Base-by-base conservation (phyloP, 2,888 invertebrate species). In the Bugulina stolonifera region DNA sequence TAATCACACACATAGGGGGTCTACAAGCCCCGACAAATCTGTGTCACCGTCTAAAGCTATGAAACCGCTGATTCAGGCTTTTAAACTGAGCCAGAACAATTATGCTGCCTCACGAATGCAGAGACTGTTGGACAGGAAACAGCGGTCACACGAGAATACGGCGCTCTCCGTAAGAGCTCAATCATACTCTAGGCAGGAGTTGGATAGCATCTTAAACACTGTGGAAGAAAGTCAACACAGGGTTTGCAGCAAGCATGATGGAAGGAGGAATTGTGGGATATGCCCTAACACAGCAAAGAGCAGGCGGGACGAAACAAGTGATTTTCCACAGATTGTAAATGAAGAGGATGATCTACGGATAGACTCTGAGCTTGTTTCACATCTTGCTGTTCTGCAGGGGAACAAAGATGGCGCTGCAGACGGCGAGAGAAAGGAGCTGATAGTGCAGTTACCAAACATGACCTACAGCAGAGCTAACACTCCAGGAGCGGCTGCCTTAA, bases 371-470 rank as follows among this genome's bases (percentile, higher is more conserved):
- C 57, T 5, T 57, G n/a, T 57, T n/a, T 25, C 57, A 57, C n/a
- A 57, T 18, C 57, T 57, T 57, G 18, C 27, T 27, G 32, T 32
- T 29, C 29, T 27, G 22, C 29, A 27, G 5, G 32, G 32, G 14
- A 3, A 27, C 14, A 32, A 64, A 32, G 29, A 22, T 64, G 32
- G 3, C 32, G 32, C 3, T 10, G 27, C 25, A 64, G n/a, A 27
- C 5, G 43, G 18, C 5, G 18, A 18, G 43, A 64, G 32, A 32
- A 64, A 64, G 32, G 64, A 22, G 18, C 32, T 64, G 34, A 64
- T 64, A 32, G 32, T 64, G 25, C 29, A 64, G 27, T n/a, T 64
- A 32, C 64, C 64, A 32, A 34, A 64, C n/a, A 64, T 64, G 2
- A 18, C 34, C 18, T 32, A 64, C 64, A 64, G 64, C 23, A 5